These are phyloP conservation scores for Mustela nigripes DNA, from an alignment of 2,113 vertebrate species.

Conservation along the genomic window DNA sequence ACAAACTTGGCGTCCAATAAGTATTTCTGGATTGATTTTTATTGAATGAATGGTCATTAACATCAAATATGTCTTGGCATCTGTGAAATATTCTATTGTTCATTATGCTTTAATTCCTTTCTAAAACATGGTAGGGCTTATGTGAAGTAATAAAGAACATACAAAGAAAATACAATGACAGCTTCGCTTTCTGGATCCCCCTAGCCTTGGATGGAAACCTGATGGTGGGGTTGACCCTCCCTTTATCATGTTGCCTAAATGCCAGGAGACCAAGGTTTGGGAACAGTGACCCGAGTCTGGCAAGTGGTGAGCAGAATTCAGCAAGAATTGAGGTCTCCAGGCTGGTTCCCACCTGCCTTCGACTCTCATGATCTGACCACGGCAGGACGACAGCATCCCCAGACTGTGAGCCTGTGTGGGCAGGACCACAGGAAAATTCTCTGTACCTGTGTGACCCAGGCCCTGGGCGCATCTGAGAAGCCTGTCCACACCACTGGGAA, in stretches of 20 bases:
- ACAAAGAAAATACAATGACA: not conserved
- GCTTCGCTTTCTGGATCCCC: not conserved
- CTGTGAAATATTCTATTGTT: not conserved
- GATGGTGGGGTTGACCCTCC: not conserved
- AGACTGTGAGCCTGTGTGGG: not conserved
- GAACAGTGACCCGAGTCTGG: not conserved
- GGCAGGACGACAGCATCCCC: not conserved
- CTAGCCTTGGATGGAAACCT: not conserved
- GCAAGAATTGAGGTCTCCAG: not conserved
- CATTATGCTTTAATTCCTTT: not conserved
- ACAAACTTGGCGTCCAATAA: not conserved
- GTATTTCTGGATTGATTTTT: constrained; percentile 40
- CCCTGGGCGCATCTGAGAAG: not conserved
- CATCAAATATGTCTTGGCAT: not conserved
- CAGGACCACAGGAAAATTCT: not conserved
- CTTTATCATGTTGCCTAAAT: not conserved
- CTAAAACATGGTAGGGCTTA: not conserved
- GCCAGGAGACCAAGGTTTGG: not conserved
- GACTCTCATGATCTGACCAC: not conserved
- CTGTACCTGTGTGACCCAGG: not conserved
- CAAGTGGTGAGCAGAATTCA: not conserved
- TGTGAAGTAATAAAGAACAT: not conserved
- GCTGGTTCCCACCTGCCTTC: not conserved
- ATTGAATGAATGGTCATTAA: not conserved
- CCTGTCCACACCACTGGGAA: not conserved